phyloP scores from a whole-genome alignment of 2,888 invertebrate genomes.

The Xylocampa areola region DNA sequence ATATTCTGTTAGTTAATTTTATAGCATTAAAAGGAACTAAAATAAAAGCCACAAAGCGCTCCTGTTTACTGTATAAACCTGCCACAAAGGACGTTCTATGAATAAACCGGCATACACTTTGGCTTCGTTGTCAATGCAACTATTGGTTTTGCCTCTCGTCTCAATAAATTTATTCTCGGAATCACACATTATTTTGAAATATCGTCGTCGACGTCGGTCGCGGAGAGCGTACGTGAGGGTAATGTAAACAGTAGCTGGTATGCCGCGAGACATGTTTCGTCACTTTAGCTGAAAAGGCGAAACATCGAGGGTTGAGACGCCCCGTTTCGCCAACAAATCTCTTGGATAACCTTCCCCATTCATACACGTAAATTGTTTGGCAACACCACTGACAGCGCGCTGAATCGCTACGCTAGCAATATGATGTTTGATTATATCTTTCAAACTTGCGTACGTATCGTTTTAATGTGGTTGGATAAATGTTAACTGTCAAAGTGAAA shows the following conservation, averaged over 20 bases:
- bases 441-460: constrained; percentile 17
- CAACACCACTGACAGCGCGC: constrained; percentile 48
- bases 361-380: constrained; percentile 69
- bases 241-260: constrained; percentile 74
- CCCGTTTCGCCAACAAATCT: constrained; percentile 72
- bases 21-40: constrained; percentile 5
- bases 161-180: constrained; percentile 72
- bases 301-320: constrained; percentile 64
- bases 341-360: constrained; percentile 68
- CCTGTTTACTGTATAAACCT: constrained; percentile 26
- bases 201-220: constrained; percentile 58
- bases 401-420: constrained; percentile 53
- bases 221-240: constrained; percentile 72
- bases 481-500: background rate
- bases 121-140: constrained; percentile 55
- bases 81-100: constrained; percentile 28
- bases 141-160: constrained; percentile 64
- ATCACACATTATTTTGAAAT: constrained; percentile 76
- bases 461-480: constrained; percentile 8
- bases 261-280: constrained; percentile 82
- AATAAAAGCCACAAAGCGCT: constrained; percentile 13
- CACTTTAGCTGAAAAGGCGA: constrained; percentile 80
- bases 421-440: constrained; percentile 48
- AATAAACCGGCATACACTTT: constrained; percentile 45
- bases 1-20: constrained; percentile 5